Conservation (phyloP, 2,888 invertebrate genomes). For the Troides oblongomaculatus region DNA sequence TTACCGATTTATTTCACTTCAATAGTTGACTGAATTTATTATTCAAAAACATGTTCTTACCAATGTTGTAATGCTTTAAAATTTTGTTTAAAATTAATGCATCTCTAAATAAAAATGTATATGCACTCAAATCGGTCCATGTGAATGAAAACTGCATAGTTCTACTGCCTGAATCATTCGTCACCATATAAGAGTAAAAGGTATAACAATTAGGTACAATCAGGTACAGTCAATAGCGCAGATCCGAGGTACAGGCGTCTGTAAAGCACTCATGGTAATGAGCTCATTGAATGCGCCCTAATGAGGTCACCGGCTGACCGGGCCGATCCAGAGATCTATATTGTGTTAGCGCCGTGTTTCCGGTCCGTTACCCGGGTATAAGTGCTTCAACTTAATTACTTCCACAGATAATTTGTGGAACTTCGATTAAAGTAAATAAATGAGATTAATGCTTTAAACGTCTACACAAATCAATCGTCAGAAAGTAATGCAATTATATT, state of each 20-base stretch:
- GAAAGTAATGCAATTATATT: too few species aligned
- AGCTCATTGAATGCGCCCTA: constrained; percentile 53
- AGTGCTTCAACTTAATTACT: constrained; percentile 11
- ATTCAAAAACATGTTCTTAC: too few species aligned
- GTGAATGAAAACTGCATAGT: not conserved
- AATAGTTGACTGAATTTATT: not conserved
- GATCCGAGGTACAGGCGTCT: constrained; percentile 26
- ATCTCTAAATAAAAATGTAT: too few species aligned
- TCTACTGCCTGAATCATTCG: not conserved
- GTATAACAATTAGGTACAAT: constrained; percentile 33
- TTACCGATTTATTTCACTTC: not conserved
- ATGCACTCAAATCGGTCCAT: not conserved
- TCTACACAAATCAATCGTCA: too few species aligned
- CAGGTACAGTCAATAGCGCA: constrained; percentile 26
- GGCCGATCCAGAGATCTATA: constrained; percentile 31
- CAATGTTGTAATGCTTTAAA: too few species aligned
- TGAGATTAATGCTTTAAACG: not conserved
- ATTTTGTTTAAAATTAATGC: too few species aligned
- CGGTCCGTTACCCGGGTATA: constrained; percentile 9
- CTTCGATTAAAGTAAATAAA: not conserved
- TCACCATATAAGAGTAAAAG: constrained; percentile 13
- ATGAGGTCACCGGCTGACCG: constrained; percentile 47
- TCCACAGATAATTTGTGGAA: not conserved
- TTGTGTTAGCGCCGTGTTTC: constrained; percentile 16
- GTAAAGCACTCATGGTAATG: constrained; percentile 54